Evolutionary conservation across 2,888 invertebrate genomes (phyloP), one percentile per base, ranked within the genome.

Genomic region (Drosophila kanekoi): DNA sequence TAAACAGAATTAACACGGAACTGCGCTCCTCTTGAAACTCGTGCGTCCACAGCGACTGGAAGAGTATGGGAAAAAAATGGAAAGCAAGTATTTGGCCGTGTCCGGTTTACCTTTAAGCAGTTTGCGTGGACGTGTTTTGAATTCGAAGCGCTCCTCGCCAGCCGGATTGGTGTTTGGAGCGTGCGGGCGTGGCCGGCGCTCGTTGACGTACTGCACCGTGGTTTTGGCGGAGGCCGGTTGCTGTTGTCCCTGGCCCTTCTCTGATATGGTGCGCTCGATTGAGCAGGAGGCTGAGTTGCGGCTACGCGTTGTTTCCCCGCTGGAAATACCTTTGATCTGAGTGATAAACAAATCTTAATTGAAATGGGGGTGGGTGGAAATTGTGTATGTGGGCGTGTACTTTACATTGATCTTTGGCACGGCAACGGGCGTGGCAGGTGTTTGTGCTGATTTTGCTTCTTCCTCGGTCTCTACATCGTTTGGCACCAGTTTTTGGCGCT

Each of bases 301-400:
- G 62, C 92, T 92, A 38, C 92, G 90, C 3, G 92, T 92, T 23
- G 92, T 92, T 52, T 92, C 92, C n/a, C 92, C 92, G 67, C 92
- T 92, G 35, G 92, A 92, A 51, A 91, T 86, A 73, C 91, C 92
- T 74, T 92, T 92, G 52, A 92, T 91, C 91, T 92, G 60, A 20
- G 67, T 60, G 47, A 54, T 32, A 47, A 49, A 14, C 11, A 54
- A 51, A 53, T 43, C 9, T 20, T 33, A n/a, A n/a, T 38, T 20
- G 4, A 16, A 8, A 10, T 13, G 16, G 28, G 20, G 40, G 18
- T 37, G 40, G 10, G n/a, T 18, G 28, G 28, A 28, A 14, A 45
- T 38, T 20, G 9, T 16, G 9, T 28, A 20, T 44, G 8, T 23
- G 56, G 44, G 61, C 61, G 68, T 60, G 28, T 40, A 35, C 20